Base-by-base conservation (phyloP, 2,888 invertebrate species). In the Lamellibrachia satsuma region DNA sequence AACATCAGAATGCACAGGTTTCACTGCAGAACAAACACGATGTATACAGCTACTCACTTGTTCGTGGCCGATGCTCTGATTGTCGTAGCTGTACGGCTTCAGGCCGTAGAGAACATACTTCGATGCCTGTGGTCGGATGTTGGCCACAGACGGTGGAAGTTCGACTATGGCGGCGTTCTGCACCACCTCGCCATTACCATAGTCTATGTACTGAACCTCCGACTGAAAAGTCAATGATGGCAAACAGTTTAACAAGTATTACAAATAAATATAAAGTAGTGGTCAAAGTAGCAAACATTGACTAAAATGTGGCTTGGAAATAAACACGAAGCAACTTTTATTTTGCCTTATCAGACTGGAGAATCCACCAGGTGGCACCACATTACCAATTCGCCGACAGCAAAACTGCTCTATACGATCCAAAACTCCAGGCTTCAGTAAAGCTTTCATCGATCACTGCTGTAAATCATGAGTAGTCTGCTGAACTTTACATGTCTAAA, bases 161-260 rank as follows among this genome's bases (percentile, higher is more conserved):
- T 96, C 95, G 4, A 95, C 95, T 15, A 96, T 93, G 39, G 93
- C 93, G n/a, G 92, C 92, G 75, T 93, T 91, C 91, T 93, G 52
- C 90, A 95, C 93, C 91, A 95, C 95, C 93, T 96, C 96, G 90
- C 94, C 94, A 93, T 96, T 96, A 0, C 96, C 96, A 93, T 95
- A 96, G 93, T 96, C 96, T 91, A 96, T 94, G 92, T 95, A 96
- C 94, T 95, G 95, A 22, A 96, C 95, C 93, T 95, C 95, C 51
- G 94, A 94, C 95, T 95, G 94, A 94, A 92, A 11, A 52, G 90
- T 11, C 22, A 75, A 75, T n/a, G 75, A 22, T 6, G 22, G 75
- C 22, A 75, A 75, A 11, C 22, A 22, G 75, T 15, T 75, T 6
- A 39, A 39, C 1, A 39, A 39, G 39, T 39, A 39, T 39, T 39